Base-by-base conservation (phyloP, 2,797 vertebrate species). In the Eurystomus glaucurus region DNA sequence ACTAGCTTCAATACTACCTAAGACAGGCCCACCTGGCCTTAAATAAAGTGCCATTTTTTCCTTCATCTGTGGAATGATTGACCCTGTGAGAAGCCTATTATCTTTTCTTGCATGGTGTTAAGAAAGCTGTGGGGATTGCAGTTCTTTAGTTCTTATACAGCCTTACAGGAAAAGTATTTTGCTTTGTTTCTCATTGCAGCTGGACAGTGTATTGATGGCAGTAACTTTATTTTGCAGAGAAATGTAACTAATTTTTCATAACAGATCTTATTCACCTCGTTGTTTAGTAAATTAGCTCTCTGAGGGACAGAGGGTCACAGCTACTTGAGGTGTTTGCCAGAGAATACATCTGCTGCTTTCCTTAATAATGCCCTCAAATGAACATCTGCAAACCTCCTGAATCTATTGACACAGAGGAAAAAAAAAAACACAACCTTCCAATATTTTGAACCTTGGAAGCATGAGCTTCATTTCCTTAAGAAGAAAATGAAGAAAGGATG, bases 361-460 rank as follows among this genome's bases (percentile, higher is more conserved):
- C 81, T 95, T 68, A 88, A 79, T n/a, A 95, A 93, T 35, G 28
- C 3, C 75, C 93, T 88, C 93, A 89, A 90, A 71, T 71, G 87
- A 96, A 96, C 92, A 97, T 90, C 90, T 97, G 89, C 70, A 96
- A 94, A 76, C 14, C 39, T 91, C 52, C 55, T 61, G 78, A 74
- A 7, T 11, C 26, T 93, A 43, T 85, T 68, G 88, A 72, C 10
- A 64, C 18, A 85, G 80, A 86, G 43, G 37, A 37, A 76, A 94
- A 93, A 54, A 48, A 93, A 90, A 75, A 55, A 90, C 91, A 35
- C 28, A 72, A 28, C 7, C 3, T 2, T 31, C 28, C 28, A 29
- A 15, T 66, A 74, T 70, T 88, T 76, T 50, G 83, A 69, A 14
- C 21, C 25, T 94, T 85, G 46, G 81, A 90, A 92, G 4, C 43